These are phyloP conservation scores for Siphlonurus alternatus DNA, from an alignment of 2,888 invertebrate genomes.

Conservation along the genomic window DNA sequence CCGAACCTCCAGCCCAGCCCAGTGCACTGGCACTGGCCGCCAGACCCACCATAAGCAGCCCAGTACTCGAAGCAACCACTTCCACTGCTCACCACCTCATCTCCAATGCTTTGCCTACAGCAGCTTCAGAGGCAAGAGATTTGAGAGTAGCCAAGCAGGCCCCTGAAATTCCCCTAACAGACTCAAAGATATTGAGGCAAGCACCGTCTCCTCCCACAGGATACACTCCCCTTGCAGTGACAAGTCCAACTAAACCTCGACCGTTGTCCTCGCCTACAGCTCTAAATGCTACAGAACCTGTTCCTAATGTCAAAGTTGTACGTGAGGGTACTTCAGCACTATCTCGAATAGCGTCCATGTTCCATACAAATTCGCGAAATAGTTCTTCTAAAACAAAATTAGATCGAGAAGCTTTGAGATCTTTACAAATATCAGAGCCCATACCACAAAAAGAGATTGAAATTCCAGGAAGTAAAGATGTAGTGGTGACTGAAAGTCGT, in stretches of 20 bases:
- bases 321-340: constrained; percentile 27
- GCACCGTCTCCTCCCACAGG: constrained; percentile 37
- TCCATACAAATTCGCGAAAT: constrained; percentile 20
- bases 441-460: constrained; percentile 54
- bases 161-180: constrained; percentile 6
- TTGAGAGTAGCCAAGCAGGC: too few relatives aligned
- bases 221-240: constrained; percentile 12
- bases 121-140: constrained; percentile 26
- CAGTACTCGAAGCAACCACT: constrained; percentile 65
- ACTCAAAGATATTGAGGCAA: constrained; percentile 23
- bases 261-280: constrained; percentile 28
- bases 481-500: constrained; percentile 18
- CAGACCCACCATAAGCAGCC: constrained; percentile 57
- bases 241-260: constrained; percentile 27
- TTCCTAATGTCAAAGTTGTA: not conserved
- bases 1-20: constrained; percentile 14
- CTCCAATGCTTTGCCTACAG: constrained; percentile 34
- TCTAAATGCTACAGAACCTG: not conserved
- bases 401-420: constrained; percentile 53
- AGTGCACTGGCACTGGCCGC: constrained; percentile 14
- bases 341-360: constrained; percentile 57
- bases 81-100: constrained; percentile 51
- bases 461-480: constrained; percentile 27
- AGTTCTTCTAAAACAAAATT: constrained; percentile 19
- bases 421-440: constrained; percentile 67